Base-by-base conservation (phyloP, 37 sponge, comb jelly and placozoan genomes). In the Crambe crambe region DNA sequence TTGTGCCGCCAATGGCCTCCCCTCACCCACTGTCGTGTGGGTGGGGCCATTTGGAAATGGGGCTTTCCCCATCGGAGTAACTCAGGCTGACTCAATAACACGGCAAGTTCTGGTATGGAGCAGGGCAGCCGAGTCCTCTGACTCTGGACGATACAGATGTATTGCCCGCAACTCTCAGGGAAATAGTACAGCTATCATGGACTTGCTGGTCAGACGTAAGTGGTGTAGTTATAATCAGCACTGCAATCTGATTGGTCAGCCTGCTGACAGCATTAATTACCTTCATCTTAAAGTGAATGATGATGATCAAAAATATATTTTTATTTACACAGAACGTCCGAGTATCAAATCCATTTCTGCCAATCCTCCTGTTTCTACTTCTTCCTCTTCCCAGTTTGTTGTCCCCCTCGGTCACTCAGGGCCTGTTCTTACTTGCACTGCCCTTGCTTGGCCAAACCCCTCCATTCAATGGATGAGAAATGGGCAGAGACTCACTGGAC, bases 381-480 rank as follows among this genome's bases (percentile, higher is more conserved):
- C 67, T 3, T 51, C 66, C 56, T 10, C 74, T 4, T 12, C 42
- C 37, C 3, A 26, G 37, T 82, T 43, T 54, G 34, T 29, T 35
- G 51, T 82, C 23, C 83, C 74, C n/a, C 6, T 34, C 18, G 37
- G 35, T 15, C 62, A 60, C 81, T 22, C 54, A 18, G 83, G 83
- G 0, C 2, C 8, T 25, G 67, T 60, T 20, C 73, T 85, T 22
- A 77, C 72, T 22, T 85, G 85, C 38, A 42, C 34, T 30, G 78
- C 62, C 0, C 62, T 39, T 72, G 85, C 60, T 6, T 77, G 70
- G 64, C 85, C 85, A 0, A n/a, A 59, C 5, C 85, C 85, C 26
- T 29, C 42, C 1, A 54, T 85, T 2, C 22, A 78, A 18, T 85
- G 85, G 85, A 12, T 41, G 4, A 35, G 42, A 58, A 2, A 80